Conservation (phyloP, 1,140 invertebrate genomes). For the Chrysoperla carnea region DNA sequence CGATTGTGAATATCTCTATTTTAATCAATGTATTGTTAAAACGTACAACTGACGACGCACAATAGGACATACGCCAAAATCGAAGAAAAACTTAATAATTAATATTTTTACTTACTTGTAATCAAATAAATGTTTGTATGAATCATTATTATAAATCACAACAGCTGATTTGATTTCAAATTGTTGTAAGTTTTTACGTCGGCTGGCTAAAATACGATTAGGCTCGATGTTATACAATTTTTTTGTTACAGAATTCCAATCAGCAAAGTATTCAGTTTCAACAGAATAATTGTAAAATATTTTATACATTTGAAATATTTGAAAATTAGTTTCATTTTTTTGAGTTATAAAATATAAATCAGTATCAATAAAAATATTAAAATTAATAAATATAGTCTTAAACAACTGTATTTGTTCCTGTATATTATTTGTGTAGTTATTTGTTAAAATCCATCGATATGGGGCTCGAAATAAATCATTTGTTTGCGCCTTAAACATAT, state of each 20-base stretch:
- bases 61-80: no score
- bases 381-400: not conserved
- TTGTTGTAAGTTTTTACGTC: constrained; percentile 23
- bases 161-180: constrained; percentile 24
- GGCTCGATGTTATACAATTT: constrained; percentile 1
- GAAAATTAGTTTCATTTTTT: not conserved
- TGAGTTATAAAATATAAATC: not conserved
- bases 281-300: not conserved
- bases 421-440: no score
- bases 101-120: constrained; percentile 29
- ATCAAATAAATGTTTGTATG: constrained; percentile 37
- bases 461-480: no score
- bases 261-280: no score
- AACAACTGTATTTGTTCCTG: no score
- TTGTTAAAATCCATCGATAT: no score
- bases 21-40: no score
- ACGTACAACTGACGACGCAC: no score
- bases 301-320: not conserved
- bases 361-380: not conserved
- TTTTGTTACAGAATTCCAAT: no score
- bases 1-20: no score
- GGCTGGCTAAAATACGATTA: constrained; percentile 7
- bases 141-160: constrained; percentile 35
- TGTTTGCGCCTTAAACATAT: no score
- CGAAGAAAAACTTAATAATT: no score